phyloP scores from a whole-genome alignment of 2,797 vertebrate species.

The Danio kyathit region DNA sequence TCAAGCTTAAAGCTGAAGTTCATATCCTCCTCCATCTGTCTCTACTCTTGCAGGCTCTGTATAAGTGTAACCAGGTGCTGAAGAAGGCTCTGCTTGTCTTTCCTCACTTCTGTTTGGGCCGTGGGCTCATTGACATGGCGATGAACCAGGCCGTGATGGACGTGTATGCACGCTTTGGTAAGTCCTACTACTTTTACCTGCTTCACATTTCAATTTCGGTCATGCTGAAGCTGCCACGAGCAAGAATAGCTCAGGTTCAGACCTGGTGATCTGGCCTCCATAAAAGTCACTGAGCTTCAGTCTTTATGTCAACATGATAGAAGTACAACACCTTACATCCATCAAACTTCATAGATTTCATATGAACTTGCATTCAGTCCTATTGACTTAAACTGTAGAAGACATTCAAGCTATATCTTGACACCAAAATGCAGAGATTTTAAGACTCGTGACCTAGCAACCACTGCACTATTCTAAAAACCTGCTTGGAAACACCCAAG shows the following conservation, averaged over 20 bases:
- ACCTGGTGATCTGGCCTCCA: slow-evolving; percentile 14
- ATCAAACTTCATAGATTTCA: not conserved
- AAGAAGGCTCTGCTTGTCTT: slow-evolving; percentile 88
- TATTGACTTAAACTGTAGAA: not conserved
- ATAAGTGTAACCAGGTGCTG: slow-evolving; percentile 86
- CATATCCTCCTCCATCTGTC: not conserved
- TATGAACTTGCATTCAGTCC: not conserved
- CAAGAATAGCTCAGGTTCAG: slow-evolving; percentile 26
- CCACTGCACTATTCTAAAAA: too few species aligned
- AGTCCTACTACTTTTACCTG: slow-evolving; percentile 53
- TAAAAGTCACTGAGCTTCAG: slow-evolving; percentile 26
- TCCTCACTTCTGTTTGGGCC: slow-evolving; percentile 94
- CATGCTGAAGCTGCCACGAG: not conserved
- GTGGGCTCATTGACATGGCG: slow-evolving; percentile 93
- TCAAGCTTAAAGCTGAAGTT: not conserved
- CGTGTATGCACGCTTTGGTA: slow-evolving; percentile 90
- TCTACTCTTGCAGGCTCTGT: slow-evolving; percentile 77
- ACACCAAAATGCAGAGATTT: not conserved
- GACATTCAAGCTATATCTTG: not conserved
- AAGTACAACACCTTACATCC: slow-evolving; percentile 26
- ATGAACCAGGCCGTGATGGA: slow-evolving; percentile 93
- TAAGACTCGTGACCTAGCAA: not conserved
- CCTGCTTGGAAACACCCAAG: too few species aligned
- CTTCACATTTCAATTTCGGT: slow-evolving; percentile 1
- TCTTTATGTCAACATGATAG: slow-evolving; percentile 30